A percentile compares a stretch with the other conserved stretches of the same genome.
Evolutionary conservation across 2,888 invertebrate species (phyloP).

Genomic region (Spodoptera exigua): DNA sequence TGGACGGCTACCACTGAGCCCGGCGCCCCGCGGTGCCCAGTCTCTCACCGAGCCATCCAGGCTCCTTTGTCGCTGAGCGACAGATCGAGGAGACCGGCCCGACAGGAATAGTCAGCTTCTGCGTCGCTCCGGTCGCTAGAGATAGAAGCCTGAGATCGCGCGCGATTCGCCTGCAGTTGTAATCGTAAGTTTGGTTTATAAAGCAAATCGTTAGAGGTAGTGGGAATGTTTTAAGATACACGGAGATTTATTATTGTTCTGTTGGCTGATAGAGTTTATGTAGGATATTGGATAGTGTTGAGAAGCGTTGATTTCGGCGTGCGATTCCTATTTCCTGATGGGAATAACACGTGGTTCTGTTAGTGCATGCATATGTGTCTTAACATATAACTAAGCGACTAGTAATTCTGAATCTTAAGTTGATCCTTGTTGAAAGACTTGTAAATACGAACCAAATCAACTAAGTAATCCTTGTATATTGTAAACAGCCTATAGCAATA

Average conservation of each 20-base stretch:
- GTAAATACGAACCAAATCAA: conserved; percentile 66
- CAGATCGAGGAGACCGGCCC: conserved; percentile 18
- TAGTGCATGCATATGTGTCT: conserved; percentile 64
- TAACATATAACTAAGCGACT: conserved; percentile 58
- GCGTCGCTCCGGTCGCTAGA: conserved; percentile 22
- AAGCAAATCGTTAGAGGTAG: conserved; percentile 34
- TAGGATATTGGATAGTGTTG: conserved; percentile 52
- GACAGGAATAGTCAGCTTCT: conserved; percentile 1
- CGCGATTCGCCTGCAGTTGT: conserved; percentile 18
- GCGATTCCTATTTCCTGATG: conserved; percentile 22
- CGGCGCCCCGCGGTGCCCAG: neutral
- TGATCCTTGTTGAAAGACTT: conserved; percentile 62
- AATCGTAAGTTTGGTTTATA: conserved; percentile 31
- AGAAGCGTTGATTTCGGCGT: conserved; percentile 41
- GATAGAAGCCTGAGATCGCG: conserved; percentile 15
- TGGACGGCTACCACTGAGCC: conserved; percentile 78
- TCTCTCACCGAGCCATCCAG: conserved; percentile 1
- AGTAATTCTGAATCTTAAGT: conserved; percentile 53
- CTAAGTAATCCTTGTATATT: conserved; percentile 67
- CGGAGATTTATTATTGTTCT: conserved; percentile 57
- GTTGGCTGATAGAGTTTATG: conserved; percentile 57
- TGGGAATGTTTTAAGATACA: conserved; percentile 40
- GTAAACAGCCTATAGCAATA: conserved; percentile 69
- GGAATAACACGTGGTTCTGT: conserved; percentile 51
- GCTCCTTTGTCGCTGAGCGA: conserved; percentile 6